phyloP scores from a whole-genome alignment of 2,113 vertebrate species.

The Buteo buteo region DNA sequence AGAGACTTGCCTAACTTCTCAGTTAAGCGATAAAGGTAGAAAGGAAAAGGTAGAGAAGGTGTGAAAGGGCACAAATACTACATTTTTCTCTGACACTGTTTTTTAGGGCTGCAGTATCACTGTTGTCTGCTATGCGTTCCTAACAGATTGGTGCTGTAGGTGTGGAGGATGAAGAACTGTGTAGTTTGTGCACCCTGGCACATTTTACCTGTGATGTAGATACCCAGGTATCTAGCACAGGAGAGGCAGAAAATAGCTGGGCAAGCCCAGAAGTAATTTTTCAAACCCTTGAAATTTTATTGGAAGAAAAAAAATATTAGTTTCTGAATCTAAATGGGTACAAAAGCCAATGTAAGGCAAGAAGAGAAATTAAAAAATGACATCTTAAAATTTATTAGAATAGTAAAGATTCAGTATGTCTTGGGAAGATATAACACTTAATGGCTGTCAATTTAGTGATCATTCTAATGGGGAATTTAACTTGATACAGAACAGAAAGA shows the following conservation, averaged over 20 bases:
- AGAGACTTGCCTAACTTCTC: not conserved
- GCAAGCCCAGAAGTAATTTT: not conserved
- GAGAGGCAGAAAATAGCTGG: not conserved
- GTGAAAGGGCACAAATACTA: not conserved
- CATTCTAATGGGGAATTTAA: not conserved
- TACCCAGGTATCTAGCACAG: not conserved
- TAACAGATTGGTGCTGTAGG: not conserved
- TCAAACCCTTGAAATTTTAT: not conserved
- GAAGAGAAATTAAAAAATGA: not conserved
- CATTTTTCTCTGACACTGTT: not conserved
- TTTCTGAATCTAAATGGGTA: not conserved
- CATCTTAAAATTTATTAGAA: not conserved
- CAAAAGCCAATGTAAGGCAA: not conserved
- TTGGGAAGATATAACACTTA: not conserved
- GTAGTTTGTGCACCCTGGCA: not conserved
- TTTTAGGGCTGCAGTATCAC: not conserved
- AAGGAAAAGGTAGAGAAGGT: not conserved
- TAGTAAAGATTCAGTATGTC: not conserved
- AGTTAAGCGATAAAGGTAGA: not conserved
- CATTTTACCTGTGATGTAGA: not conserved
- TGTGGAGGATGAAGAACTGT: not conserved
- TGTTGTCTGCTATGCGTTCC: not conserved
- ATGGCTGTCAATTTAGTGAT: not conserved
- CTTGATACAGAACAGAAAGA: not conserved
- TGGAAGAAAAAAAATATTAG: not conserved